Evolutionary conservation across 2,888 invertebrate genomes (phyloP).

Genomic region (Orthosia gothica): DNA sequence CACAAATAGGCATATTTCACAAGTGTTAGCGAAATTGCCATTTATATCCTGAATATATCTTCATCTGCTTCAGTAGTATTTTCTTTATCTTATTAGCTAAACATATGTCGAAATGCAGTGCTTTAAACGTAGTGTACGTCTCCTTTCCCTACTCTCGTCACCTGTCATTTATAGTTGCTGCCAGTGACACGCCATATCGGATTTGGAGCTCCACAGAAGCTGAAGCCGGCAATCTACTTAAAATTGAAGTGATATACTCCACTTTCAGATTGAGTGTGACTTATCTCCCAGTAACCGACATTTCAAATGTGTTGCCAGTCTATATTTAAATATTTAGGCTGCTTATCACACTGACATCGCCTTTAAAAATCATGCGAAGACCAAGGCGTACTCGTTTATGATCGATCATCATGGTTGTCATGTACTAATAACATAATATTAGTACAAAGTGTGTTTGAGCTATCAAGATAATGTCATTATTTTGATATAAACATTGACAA

Average conservation of each 20-base stretch:
- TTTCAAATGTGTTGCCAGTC: conserved; percentile 21
- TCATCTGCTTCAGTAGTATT: not conserved
- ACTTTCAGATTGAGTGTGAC: not conserved
- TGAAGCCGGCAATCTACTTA: not conserved
- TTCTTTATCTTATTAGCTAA: not conserved
- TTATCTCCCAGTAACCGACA: conserved; percentile 1
- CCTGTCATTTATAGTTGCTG: not conserved
- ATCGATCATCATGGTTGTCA: conserved; percentile 35
- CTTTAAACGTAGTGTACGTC: no score
- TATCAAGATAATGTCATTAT: conserved; percentile 44
- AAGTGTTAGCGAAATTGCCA: not conserved
- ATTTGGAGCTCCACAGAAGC: not conserved
- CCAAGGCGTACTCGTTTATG: not conserved
- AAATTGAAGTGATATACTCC: not conserved
- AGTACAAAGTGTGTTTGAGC: conserved; percentile 12
- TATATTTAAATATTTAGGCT: conserved; percentile 25
- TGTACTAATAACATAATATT: conserved; percentile 18
- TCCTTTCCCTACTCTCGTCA: not conserved
- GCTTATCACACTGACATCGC: conserved; percentile 16
- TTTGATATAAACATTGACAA: conserved; percentile 19
- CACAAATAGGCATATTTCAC: conserved; percentile 23
- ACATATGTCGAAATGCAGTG: not conserved
- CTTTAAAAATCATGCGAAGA: conserved; percentile 43
- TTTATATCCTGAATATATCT: not conserved
- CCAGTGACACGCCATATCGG: not conserved